These are phyloP conservation scores for Onychostruthus taczanowskii DNA, from an alignment of 2,113 vertebrate genomes.

Conservation along the genomic window DNA sequence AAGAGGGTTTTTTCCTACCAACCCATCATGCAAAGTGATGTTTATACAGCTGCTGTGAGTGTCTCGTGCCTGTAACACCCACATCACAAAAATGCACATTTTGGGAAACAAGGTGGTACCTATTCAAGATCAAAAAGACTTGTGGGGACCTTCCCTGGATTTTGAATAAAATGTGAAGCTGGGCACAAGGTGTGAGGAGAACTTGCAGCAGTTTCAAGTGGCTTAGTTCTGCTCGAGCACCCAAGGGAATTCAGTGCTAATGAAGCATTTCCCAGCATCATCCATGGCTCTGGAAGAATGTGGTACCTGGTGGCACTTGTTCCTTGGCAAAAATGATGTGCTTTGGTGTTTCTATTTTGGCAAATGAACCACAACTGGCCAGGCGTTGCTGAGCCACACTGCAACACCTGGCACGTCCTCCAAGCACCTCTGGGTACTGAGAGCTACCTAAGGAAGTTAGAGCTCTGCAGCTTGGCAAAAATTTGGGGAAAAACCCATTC, in stretches of 20 bases:
- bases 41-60: neutral
- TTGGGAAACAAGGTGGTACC: neutral
- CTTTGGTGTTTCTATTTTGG: neutral
- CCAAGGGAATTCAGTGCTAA: neutral
- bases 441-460: neutral
- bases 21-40: neutral
- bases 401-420: neutral
- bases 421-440: neutral
- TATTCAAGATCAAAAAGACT: neutral
- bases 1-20: neutral
- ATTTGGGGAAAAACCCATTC: fast-evolving
- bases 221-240: neutral
- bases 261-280: neutral
- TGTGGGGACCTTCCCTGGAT: neutral
- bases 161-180: neutral
- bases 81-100: neutral
- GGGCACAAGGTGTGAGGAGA: neutral
- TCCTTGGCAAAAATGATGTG: neutral
- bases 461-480: neutral
- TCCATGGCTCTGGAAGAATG: neutral
- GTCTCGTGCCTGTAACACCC: neutral
- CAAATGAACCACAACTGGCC: neutral
- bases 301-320: neutral
- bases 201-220: neutral
- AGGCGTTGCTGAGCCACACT: neutral